Conservation (phyloP, 2,888 invertebrate species). For the Dolomedes plantarius region DNA sequence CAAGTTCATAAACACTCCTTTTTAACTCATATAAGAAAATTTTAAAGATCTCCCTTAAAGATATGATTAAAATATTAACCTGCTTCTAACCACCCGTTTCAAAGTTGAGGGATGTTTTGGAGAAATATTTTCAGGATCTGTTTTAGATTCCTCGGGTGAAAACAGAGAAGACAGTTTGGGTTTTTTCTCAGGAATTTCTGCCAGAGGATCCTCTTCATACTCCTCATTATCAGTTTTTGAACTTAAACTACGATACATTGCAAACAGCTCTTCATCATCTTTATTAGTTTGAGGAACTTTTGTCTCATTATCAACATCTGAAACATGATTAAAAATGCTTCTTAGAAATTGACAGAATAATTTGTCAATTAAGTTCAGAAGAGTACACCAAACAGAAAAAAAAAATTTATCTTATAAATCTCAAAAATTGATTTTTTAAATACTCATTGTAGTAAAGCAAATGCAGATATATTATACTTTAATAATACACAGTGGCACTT, state of each 20-base stretch:
- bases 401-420: no score
- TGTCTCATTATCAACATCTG: constrained; percentile 5
- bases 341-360: no score
- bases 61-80: no score
- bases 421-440: no score
- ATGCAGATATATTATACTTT: no score
- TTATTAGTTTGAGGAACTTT: background rate
- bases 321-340: background rate
- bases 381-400: no score
- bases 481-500: no score
- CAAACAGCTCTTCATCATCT: constrained; percentile 45
- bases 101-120: background rate
- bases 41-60: no score
- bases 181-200: background rate
- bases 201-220: constrained; percentile 36
- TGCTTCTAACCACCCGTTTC: constrained; percentile 41
- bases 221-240: background rate
- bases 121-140: background rate
- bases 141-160: background rate
- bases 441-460: no score
- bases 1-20: no score
- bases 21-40: no score
- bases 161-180: background rate
- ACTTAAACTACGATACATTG: constrained; percentile 31
- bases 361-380: no score